Evolutionary conservation across 1,140 invertebrate species (phyloP).

Genomic region (Halotydeus destructor): DNA sequence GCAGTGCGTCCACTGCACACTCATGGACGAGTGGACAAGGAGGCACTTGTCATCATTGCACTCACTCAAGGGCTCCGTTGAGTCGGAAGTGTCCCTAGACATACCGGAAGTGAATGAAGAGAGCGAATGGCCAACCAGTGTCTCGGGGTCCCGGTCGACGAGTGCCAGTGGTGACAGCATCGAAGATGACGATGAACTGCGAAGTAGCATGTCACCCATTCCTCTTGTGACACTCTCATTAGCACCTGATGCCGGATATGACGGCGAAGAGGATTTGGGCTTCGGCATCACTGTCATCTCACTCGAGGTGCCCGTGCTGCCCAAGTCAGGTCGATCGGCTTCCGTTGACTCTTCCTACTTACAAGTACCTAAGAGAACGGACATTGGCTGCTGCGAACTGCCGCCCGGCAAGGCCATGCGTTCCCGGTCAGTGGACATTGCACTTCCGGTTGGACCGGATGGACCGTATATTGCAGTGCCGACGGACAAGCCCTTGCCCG

Average conservation of each 20-base stretch:
- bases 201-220: background rate
- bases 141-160: background rate
- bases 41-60: constrained; percentile 5
- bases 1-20: constrained; percentile 25
- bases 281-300: constrained; percentile 22
- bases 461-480: constrained; percentile 16
- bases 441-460: constrained; percentile 47
- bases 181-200: background rate
- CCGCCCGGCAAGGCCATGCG: constrained; percentile 27
- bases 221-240: background rate
- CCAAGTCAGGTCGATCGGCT: constrained; percentile 13
- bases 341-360: constrained; percentile 19
- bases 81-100: constrained; percentile 12
- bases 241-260: constrained; percentile 20
- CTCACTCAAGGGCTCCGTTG: constrained; percentile 8
- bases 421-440: constrained; percentile 74
- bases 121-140: constrained; percentile 10
- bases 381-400: constrained; percentile 10
- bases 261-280: constrained; percentile 15
- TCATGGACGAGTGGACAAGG: constrained; percentile 16
- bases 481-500: constrained; percentile 10
- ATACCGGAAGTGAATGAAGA: constrained; percentile 13
- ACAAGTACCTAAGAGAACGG: constrained; percentile 32
- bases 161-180: background rate
- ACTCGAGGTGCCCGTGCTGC: constrained; percentile 16